Evolutionary conservation across 2,113 vertebrate genomes (phyloP), one percentile per base, ranked within the genome.

Genomic region (Archilochus colubris): DNA sequence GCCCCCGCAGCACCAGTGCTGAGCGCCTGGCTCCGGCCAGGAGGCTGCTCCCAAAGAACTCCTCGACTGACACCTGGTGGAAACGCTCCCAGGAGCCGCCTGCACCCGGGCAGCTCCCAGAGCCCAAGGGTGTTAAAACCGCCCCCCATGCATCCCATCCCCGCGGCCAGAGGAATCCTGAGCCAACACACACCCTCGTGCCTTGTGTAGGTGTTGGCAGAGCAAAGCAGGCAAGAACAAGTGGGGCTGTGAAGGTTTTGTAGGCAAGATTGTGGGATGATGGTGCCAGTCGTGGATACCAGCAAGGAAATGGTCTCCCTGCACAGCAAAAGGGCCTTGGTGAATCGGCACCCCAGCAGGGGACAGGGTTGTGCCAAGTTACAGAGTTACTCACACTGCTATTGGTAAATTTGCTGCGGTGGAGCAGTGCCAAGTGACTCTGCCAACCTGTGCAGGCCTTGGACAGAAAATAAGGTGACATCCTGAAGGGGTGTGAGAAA

Each of bases 61-160:
- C 85, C 86, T 95, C 81, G 91, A 31, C 85, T 97, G 96, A 96
- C 96, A 96, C 79, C 96, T 97, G 89, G 64, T 95, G 95, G 96
- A 94, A 94, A 57, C 55, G 50, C 46, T 66, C 5, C 44, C 58
- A 24, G 19, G 19, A 7, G 4, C 67, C 13, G 7, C 50, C 80
- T 12, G 62, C 61, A 55, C 50, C 55, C 19, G 3, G 20, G 21
- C n/a, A 50, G 50, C 50, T 23, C 22, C 50, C 50, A 20, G 28
- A 30, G 7, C 3, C 12, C 16, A 40, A 4, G 62, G 19, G 30
- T 0, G 24, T 62, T 36, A 53, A 69, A 24, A 48, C 46, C 9
- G 51, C 16, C 3, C 38, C 20, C 24, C 10, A 2, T 4, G 6
- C 14, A 6, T 30, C 58, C 44, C 36, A 38, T 2, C 31, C 31